These are phyloP conservation scores for Crocidura indochinensis DNA, from an alignment of 2,797 vertebrate species.

Conservation along the genomic window DNA sequence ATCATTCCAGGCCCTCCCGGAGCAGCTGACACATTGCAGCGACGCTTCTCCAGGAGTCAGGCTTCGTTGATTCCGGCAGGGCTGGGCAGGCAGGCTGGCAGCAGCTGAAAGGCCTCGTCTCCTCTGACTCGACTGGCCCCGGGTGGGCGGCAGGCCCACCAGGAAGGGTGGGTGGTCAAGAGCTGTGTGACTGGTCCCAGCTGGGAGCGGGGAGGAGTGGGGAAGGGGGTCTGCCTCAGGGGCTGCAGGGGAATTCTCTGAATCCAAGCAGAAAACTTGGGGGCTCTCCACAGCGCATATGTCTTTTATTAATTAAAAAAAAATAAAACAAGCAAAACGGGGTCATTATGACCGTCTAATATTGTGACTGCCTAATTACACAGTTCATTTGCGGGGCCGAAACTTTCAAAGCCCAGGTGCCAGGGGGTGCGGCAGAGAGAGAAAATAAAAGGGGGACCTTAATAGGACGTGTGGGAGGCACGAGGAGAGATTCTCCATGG, in stretches of 20 bases:
- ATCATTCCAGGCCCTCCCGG: constrained; percentile 52
- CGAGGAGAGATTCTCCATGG: too few relatives aligned
- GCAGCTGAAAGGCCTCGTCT: constrained; percentile 49
- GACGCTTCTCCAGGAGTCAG: constrained; percentile 69
- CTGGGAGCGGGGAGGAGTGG: neutral
- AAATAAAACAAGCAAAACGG: constrained; percentile 65
- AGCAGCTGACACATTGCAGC: constrained; percentile 81
- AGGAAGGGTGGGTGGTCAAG: neutral
- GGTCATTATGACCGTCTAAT: constrained; percentile 81
- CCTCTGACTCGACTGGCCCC: neutral
- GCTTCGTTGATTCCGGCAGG: constrained; percentile 57
- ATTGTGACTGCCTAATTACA: constrained; percentile 9
- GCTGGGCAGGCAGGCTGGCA: neutral
- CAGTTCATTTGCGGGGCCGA: constrained; percentile 73
- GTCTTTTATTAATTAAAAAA: constrained; percentile 83
- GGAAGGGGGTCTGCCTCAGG: constrained; percentile 12
- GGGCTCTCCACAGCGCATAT: constrained; percentile 62
- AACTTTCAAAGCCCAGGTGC: constrained; percentile 75
- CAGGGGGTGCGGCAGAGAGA: neutral
- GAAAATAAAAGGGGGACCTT: constrained; percentile 50
- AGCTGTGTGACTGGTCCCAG: neutral
- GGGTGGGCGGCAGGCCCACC: neutral
- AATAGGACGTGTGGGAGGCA: too few relatives aligned
- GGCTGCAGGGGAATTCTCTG: too few relatives aligned
- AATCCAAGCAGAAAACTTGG: constrained; percentile 6